Percentiles rank a stretch among this genome's conserved stretches.
Evolutionary conservation across 1,140 invertebrate genomes (phyloP).

Genomic region (Drosophila baimaii): DNA sequence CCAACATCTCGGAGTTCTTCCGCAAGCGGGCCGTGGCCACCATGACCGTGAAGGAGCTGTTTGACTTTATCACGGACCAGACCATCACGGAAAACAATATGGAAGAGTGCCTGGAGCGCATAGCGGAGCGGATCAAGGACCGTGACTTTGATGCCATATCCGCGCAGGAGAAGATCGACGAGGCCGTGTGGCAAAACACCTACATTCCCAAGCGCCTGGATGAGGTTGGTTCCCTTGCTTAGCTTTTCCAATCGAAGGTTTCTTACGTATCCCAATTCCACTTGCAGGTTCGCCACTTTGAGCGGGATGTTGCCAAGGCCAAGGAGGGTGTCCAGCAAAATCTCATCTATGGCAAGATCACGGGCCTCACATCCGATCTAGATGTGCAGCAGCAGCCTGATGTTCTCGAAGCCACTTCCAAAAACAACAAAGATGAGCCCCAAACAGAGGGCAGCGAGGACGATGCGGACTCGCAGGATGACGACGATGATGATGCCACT

Average conservation of each 20-base stretch:
- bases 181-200: slow-evolving; percentile 96
- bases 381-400: slow-evolving; percentile 88
- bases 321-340: slow-evolving; percentile 90
- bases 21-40: slow-evolving; percentile 94
- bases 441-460: slow-evolving; percentile 84
- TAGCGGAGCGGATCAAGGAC: slow-evolving; percentile 88
- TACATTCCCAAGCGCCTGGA: slow-evolving; percentile 98
- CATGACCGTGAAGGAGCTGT: slow-evolving; percentile 95
- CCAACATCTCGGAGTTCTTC: slow-evolving; percentile 97
- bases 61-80: slow-evolving; percentile 97
- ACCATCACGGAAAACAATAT: slow-evolving; percentile 93
- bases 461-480: slow-evolving; percentile 78
- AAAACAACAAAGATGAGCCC: slow-evolving; percentile 72
- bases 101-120: slow-evolving; percentile 90
- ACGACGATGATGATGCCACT: slow-evolving; percentile 85
- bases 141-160: slow-evolving; percentile 87
- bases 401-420: slow-evolving; percentile 78
- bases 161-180: slow-evolving; percentile 90
- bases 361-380: slow-evolving; percentile 92
- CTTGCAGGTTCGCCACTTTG: slow-evolving; percentile 92
- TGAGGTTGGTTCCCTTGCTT: slow-evolving; percentile 87
- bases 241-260: background rate
- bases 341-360: slow-evolving; percentile 93
- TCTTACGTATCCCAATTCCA: background rate
- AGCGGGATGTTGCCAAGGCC: slow-evolving; percentile 93